phyloP scores from a whole-genome alignment of 2,113 vertebrate genomes.

The Glaucomys volans region DNA sequence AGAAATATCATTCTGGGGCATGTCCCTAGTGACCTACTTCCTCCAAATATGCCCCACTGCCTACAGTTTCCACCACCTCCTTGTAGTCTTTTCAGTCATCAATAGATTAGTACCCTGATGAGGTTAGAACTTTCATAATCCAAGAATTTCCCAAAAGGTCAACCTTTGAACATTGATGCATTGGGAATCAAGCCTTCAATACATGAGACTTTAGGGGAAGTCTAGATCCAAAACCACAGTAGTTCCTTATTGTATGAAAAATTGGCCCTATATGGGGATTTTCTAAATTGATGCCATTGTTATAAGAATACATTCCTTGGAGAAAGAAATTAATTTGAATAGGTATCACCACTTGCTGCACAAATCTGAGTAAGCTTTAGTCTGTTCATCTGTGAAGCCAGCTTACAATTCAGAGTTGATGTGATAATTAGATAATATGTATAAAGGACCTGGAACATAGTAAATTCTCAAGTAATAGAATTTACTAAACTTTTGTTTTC shows the following conservation, averaged over 20 bases:
- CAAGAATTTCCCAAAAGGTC: too few species aligned
- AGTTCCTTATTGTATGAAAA: background rate
- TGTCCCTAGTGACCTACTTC: too few species aligned
- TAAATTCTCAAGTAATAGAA: constrained; percentile 44
- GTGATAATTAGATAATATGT: constrained; percentile 21
- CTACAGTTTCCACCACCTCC: too few species aligned
- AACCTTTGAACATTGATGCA: too few species aligned
- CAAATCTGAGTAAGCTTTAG: background rate
- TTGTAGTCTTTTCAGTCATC: too few species aligned
- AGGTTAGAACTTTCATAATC: too few species aligned
- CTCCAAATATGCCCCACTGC: too few species aligned
- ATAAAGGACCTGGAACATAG: background rate
- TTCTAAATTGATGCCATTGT: constrained; percentile 24
- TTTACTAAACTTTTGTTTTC: background rate
- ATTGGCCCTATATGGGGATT: background rate
- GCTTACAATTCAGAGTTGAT: background rate
- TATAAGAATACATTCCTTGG: background rate
- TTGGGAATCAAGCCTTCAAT: too few species aligned
- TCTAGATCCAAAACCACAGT: too few species aligned
- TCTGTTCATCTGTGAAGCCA: background rate
- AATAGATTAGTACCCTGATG: too few species aligned
- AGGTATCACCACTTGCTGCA: background rate
- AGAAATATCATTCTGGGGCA: too few species aligned
- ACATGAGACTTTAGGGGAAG: too few species aligned
- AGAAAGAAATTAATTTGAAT: constrained; percentile 39